A percentile compares a stretch with the other conserved stretches of the same genome.
These are phyloP conservation scores for Sphinx pinastri DNA, from an alignment of 2,888 invertebrate species.

Conservation along the genomic window DNA sequence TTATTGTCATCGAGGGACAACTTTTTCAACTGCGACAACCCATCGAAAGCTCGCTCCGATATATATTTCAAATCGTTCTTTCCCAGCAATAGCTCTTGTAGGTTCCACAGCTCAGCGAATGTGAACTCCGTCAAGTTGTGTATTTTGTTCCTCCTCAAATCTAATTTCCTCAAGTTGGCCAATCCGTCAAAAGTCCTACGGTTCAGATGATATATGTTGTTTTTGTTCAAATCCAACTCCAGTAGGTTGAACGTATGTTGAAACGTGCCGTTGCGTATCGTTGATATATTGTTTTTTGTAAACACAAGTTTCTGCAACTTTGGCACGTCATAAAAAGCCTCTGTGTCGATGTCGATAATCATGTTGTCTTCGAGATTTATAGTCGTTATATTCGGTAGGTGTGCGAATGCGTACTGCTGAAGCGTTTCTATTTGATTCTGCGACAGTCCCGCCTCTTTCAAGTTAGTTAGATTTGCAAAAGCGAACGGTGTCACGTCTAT, in stretches of 20 bases:
- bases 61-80: slow-evolving; percentile 89
- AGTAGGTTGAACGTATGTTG: slow-evolving; percentile 88
- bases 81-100: slow-evolving; percentile 88
- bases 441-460: slow-evolving; percentile 87
- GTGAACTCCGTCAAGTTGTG: slow-evolving; percentile 91
- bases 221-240: slow-evolving; percentile 91
- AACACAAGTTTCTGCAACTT: slow-evolving; percentile 89
- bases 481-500: slow-evolving; percentile 87
- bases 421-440: slow-evolving; percentile 88
- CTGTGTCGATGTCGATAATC: slow-evolving; percentile 88
- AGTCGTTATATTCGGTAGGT: slow-evolving; percentile 87
- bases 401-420: slow-evolving; percentile 88
- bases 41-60: slow-evolving; percentile 90
- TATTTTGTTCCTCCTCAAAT: slow-evolving; percentile 89
- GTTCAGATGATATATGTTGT: slow-evolving; percentile 89
- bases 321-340: slow-evolving; percentile 89
- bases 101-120: slow-evolving; percentile 90
- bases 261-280: slow-evolving; percentile 93
- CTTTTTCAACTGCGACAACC: slow-evolving; percentile 88
- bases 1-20: slow-evolving; percentile 91
- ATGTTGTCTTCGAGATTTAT: slow-evolving; percentile 90
- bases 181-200: slow-evolving; percentile 91
- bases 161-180: slow-evolving; percentile 88
- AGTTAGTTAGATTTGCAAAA: slow-evolving; percentile 88
- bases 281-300: slow-evolving; percentile 93